phyloP scores from a whole-genome alignment of 2,797 vertebrate species.

The Gymnodraco acuticeps region DNA sequence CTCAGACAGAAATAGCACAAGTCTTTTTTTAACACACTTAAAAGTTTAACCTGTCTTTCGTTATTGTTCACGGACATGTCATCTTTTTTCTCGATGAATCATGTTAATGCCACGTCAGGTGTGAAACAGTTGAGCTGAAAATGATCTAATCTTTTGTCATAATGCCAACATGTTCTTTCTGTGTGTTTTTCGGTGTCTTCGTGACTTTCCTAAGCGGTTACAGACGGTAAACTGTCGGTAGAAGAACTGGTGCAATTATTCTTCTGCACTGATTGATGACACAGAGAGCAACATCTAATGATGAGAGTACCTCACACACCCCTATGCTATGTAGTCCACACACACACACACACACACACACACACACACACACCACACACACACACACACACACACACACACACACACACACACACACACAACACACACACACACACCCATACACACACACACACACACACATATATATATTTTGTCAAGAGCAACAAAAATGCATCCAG shows the following conservation, averaged over 20 bases:
- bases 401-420: conserved; percentile 20
- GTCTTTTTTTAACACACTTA: conserved; percentile 28
- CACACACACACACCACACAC: conserved; percentile 17
- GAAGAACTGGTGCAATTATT: conserved; percentile 73
- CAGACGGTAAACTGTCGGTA: conserved; percentile 67
- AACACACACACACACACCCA: conserved; percentile 31
- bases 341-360: conserved; percentile 17
- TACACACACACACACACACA: conserved; percentile 24
- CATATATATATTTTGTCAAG: conserved; percentile 52
- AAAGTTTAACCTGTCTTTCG: conserved; percentile 33
- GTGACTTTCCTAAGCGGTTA: conserved; percentile 61
- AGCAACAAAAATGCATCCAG: conserved; percentile 62
- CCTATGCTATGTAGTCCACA: conserved; percentile 37
- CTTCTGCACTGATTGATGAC: conserved; percentile 73
- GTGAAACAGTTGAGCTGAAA: neutral
- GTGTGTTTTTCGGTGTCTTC: neutral
- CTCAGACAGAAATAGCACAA: conserved; percentile 58
- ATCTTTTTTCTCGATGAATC: conserved; percentile 3
- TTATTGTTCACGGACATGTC: conserved; percentile 5
- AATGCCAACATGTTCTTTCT: conserved; percentile 10
- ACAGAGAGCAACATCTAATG: conserved; percentile 59
- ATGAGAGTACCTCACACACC: conserved; percentile 45
- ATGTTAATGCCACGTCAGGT: conserved; percentile 2
- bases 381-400: conserved; percentile 34
- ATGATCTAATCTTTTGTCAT: neutral